These are phyloP conservation scores for Gari tellinella DNA, from an alignment of 2,888 invertebrate genomes.

Conservation along the genomic window DNA sequence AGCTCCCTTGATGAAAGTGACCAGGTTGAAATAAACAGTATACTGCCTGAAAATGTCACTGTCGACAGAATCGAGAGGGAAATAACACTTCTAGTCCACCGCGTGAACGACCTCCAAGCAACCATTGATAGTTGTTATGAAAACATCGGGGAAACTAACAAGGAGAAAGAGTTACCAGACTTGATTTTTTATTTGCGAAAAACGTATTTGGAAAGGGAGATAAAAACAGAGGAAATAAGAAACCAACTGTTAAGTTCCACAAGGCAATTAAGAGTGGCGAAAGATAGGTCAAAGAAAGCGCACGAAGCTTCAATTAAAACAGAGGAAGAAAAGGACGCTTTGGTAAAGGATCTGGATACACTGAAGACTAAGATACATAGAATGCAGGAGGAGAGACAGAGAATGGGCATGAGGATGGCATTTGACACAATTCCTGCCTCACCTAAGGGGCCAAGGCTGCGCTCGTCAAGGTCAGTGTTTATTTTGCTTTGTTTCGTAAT, in stretches of 20 bases:
- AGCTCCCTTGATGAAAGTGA: conserved; percentile 53
- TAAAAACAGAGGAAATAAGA: conserved; percentile 51
- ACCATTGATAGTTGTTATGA: conserved; percentile 56
- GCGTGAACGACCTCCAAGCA: conserved; percentile 50
- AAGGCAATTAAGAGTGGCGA: conserved; percentile 23
- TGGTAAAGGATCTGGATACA: conserved; percentile 36
- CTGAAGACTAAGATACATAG: conserved; percentile 54
- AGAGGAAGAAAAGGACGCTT: conserved; percentile 47
- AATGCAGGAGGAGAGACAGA: conserved; percentile 54
- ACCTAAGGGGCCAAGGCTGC: conserved; percentile 13
- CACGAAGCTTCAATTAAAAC: conserved; percentile 22
- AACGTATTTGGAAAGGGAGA: conserved; percentile 46
- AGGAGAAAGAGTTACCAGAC: conserved; percentile 50
- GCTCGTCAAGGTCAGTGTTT: conserved; percentile 35
- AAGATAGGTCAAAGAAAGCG: conserved; percentile 31
- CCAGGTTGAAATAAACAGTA: conserved; percentile 51
- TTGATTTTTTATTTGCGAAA: conserved; percentile 44
- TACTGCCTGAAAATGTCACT: conserved; percentile 52
- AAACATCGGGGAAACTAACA: conserved; percentile 50
- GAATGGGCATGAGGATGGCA: conserved; percentile 56
- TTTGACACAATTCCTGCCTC: conserved; percentile 28
- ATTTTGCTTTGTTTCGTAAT: too few species aligned
- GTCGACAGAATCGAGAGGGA: conserved; percentile 58
- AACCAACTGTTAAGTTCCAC: conserved; percentile 28
- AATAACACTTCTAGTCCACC: conserved; percentile 32